phyloP scores from a whole-genome alignment of 2,113 vertebrate genomes.

The Peromyscus californicus region DNA sequence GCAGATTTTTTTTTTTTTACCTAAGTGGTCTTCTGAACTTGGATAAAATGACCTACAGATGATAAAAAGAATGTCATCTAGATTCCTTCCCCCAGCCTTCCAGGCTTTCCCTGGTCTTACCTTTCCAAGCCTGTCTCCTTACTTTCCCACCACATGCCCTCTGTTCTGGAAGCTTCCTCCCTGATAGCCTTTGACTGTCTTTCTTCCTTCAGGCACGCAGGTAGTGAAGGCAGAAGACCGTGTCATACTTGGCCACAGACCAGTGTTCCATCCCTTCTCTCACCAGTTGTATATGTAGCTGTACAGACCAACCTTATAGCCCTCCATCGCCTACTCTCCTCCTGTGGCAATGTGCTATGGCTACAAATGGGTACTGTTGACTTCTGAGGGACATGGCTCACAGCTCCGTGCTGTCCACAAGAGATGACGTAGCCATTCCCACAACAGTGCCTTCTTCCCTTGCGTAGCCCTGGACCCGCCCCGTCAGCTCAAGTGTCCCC shows the following conservation, averaged over 20 bases:
- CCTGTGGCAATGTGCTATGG: background rate
- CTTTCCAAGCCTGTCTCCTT: background rate
- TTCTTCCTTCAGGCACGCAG: background rate
- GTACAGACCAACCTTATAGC: too few relatives aligned
- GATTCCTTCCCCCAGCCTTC: background rate
- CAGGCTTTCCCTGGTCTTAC: background rate
- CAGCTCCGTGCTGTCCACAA: background rate
- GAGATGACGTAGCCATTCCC: background rate
- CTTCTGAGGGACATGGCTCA: background rate
- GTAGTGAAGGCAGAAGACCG: background rate
- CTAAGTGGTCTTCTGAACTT: background rate
- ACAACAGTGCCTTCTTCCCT: background rate
- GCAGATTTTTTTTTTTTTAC: background rate
- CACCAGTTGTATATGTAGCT: accelerated
- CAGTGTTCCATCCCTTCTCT: background rate
- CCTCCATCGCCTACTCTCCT: accelerated
- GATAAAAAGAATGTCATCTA: background rate
- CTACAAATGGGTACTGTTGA: background rate
- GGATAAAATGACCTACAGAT: background rate
- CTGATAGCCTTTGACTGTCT: background rate
- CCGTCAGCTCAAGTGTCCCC: background rate
- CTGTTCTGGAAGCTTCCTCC: background rate
- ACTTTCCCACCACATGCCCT: background rate
- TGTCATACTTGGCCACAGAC: background rate
- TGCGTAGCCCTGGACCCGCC: too few relatives aligned